Evolutionary conservation across 2,113 vertebrate genomes (phyloP).

Genomic region (Pheucticus melanocephalus): DNA sequence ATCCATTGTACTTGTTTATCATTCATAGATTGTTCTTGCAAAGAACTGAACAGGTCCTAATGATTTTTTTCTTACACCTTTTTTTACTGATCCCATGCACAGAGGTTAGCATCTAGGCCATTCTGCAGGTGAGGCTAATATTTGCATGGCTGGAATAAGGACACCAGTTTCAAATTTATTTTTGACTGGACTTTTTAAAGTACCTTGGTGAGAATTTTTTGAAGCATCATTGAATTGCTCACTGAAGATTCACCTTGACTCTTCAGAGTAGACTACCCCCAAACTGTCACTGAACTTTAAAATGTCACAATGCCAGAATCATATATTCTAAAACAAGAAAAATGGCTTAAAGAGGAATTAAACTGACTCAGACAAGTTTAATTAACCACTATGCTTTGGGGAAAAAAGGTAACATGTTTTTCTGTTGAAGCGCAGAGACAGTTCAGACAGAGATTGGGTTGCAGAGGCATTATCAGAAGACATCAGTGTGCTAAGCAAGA

Average conservation of each 20-base stretch:
- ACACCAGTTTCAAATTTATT: not conserved
- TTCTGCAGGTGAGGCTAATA: not conserved
- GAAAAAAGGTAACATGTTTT: not conserved
- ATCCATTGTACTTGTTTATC: not conserved
- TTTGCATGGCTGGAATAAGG: not conserved
- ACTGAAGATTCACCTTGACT: slow-evolving; percentile 7
- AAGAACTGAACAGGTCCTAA: not conserved
- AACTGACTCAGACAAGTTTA: slow-evolving; percentile 50
- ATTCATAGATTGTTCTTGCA: not conserved
- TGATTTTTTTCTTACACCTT: not conserved
- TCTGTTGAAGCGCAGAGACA: not conserved
- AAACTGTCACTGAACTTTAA: slow-evolving; percentile 50
- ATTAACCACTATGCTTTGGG: slow-evolving; percentile 41
- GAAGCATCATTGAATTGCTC: not conserved
- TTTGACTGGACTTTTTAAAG: not conserved
- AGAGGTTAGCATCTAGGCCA: not conserved
- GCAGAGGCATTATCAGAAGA: not conserved
- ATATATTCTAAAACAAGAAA: slow-evolving; percentile 57
- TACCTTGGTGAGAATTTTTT: not conserved
- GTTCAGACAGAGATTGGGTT: not conserved
- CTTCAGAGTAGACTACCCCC: not conserved
- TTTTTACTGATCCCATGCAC: not conserved
- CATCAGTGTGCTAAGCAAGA: not conserved
- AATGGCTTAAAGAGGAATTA: slow-evolving; percentile 36
- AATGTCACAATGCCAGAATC: slow-evolving; percentile 45